These are phyloP conservation scores for Psittacara wagleri DNA, from an alignment of 2,113 vertebrate genomes.

Conservation along the genomic window DNA sequence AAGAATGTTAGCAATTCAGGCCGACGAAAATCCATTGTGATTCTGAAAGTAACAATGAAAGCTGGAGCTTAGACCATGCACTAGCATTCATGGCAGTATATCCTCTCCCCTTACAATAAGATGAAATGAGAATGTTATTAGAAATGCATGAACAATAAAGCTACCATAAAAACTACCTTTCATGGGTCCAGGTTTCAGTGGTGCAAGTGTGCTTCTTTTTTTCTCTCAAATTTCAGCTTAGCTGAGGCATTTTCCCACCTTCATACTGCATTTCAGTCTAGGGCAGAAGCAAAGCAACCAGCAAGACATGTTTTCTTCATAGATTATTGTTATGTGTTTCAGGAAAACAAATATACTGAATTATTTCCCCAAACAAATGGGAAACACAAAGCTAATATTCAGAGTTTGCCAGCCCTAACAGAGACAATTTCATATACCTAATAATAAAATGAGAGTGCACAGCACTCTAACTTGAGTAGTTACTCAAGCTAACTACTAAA, in stretches of 20 bases:
- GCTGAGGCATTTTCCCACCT: background rate
- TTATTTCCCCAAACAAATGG: background rate
- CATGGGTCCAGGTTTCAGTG: background rate
- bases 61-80: background rate
- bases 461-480: background rate
- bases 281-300: background rate
- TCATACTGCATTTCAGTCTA: background rate
- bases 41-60: slow-evolving; percentile 38
- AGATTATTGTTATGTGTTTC: background rate
- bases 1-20: slow-evolving; percentile 34
- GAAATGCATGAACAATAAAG: background rate
- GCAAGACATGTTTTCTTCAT: background rate
- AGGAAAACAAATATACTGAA: background rate
- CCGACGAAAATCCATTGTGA: slow-evolving; percentile 19
- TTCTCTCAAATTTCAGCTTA: background rate
- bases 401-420: background rate
- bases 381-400: background rate
- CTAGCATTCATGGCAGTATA: background rate
- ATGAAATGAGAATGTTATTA: slow-evolving; percentile 2
- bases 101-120: background rate
- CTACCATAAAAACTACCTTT: background rate
- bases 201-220: background rate
- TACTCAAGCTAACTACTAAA: background rate
- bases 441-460: background rate
- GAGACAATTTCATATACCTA: background rate